Evolutionary conservation across 2,888 invertebrate species (phyloP), one percentile per base, ranked within the genome.

Genomic region (Pheosia gnoma): DNA sequence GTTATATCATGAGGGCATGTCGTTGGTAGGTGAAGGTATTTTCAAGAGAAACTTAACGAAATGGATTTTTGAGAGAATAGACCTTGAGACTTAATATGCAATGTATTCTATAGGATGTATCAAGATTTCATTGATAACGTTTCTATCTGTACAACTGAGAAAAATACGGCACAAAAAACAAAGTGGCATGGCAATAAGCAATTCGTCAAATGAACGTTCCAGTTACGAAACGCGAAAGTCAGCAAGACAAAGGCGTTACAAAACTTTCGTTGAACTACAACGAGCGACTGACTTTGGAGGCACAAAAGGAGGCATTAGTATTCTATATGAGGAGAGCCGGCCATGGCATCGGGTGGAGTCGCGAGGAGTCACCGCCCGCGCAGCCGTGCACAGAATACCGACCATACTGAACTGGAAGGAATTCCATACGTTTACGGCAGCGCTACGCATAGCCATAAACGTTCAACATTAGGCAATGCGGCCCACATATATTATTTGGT

Each of bases 311-410:
- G 76, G 63, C 80, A 93, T 93, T 93, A 91, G 89, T 92, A 93
- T 93, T 89, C 93, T 74, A 79, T 78, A 78, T 81, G 81, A 80
- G 77, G 78, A 79, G 75, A 77, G 74, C 71, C 82, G 81, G 82
- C 84, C 84, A 83, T 85, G 84, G 86, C 83, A 84, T 85, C 81
- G 83, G 83, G 82, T 87, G 88, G 84, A 88, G 87, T 82, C 81
- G 85, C 81, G 87, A 88, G 88, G 88, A 91, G 93, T 93, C 93
- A 91, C 85, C 89, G 92, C 76, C 90, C 91, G 87, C 85, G 68
- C 71, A 70, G 70, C 78, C 91, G 92, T 91, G 92, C 81, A 74
- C 76, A 79, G 92, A 90, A 93, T 93, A 89, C 87, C 65, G 78
- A 81, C 84, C 78, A 79, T 74, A 74, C 72, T 78, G 80, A 79